phyloP scores from a whole-genome alignment of 2,888 invertebrate genomes.

The Dexiosoma caninum region DNA sequence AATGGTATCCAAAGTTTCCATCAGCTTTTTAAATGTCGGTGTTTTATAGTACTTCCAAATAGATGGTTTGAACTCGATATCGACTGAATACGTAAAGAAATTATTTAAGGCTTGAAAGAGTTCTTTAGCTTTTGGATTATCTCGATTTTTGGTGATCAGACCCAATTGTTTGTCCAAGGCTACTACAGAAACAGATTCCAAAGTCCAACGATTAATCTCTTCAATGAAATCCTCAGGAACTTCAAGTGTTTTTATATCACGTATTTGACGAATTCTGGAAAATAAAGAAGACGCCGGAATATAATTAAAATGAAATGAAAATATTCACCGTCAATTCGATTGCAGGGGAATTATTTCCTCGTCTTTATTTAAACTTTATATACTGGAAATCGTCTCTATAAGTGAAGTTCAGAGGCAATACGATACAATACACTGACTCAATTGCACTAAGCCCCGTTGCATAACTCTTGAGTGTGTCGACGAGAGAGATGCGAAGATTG shows the following conservation, averaged over 20 bases:
- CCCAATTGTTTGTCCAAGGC: constrained; percentile 76
- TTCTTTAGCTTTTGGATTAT: constrained; percentile 60
- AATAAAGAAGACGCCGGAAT: too few species aligned
- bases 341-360: too few species aligned
- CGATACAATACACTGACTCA: too few species aligned
- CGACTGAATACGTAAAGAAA: constrained; percentile 58
- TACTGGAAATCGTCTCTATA: too few species aligned
- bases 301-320: too few species aligned
- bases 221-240: constrained; percentile 78
- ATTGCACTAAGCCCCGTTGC: too few species aligned
- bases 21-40: constrained; percentile 66
- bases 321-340: too few species aligned
- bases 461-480: too few species aligned
- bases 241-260: constrained; percentile 72
- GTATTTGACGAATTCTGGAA: constrained; percentile 72
- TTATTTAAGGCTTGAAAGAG: constrained; percentile 65
- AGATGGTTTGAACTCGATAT: constrained; percentile 69
- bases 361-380: too few species aligned
- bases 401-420: too few species aligned
- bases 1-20: constrained; percentile 69
- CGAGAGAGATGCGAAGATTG: too few species aligned
- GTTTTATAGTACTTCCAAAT: constrained; percentile 69
- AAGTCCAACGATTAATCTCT: constrained; percentile 80
- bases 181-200: constrained; percentile 79
- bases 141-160: constrained; percentile 63